Conservation (phyloP, 1,140 invertebrate genomes). For the Phymorhynchus buccinoides region DNA sequence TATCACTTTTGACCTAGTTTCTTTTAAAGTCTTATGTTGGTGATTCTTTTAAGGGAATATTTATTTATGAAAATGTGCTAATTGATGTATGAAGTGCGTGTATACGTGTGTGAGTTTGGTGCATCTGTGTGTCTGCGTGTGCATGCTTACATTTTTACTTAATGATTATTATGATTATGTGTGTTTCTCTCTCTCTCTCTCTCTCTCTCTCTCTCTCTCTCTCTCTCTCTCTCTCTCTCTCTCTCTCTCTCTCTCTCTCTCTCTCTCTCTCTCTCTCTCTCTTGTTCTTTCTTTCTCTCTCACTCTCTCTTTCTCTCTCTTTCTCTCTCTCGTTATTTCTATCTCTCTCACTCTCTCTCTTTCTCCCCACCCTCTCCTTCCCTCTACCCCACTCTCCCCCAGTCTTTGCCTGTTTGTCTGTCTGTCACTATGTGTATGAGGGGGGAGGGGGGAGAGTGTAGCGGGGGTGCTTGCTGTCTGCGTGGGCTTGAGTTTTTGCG, state of each 20-base stretch:
- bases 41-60: too few species aligned
- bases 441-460: neutral
- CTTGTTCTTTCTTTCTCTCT: neutral
- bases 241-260: neutral
- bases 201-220: neutral
- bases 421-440: too few species aligned
- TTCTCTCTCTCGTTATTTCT: neutral
- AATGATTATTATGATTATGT: neutral
- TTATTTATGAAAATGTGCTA: too few species aligned
- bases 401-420: too few species aligned
- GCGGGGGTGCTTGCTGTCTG: neutral
- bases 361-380: neutral
- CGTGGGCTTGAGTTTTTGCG: neutral
- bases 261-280: neutral
- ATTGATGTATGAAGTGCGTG: too few species aligned
- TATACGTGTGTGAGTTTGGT: too few species aligned
- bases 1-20: too few species aligned
- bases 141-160: too few species aligned
- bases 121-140: too few species aligned
- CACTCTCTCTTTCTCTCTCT: neutral
- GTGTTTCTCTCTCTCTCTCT: neutral
- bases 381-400: too few species aligned
- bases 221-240: neutral
- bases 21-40: too few species aligned
- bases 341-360: neutral